Conservation (phyloP, 2,797 vertebrate species). For the Esox masquinongy region DNA sequence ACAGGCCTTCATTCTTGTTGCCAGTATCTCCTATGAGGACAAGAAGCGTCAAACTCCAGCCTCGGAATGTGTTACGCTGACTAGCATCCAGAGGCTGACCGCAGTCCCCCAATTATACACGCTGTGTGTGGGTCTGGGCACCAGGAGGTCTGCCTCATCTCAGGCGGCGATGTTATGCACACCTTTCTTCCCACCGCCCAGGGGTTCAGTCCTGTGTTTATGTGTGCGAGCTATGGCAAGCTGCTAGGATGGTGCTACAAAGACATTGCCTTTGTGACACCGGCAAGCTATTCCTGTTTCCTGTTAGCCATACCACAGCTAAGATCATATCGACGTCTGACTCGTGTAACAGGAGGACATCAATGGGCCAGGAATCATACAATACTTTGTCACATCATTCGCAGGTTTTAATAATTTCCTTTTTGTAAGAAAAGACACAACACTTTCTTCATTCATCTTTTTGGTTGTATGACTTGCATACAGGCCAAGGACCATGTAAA, state of each 20-base stretch:
- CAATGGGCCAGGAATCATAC: background rate
- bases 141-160: background rate
- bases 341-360: background rate
- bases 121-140: background rate
- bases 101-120: background rate
- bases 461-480: background rate
- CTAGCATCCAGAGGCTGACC: background rate
- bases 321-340: slow-evolving; percentile 4
- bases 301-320: background rate
- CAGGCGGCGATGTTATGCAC: background rate
- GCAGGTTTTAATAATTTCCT: background rate
- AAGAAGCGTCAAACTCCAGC: background rate
- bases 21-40: background rate
- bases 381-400: background rate
- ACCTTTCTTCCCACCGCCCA: background rate
- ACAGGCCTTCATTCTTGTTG: background rate
- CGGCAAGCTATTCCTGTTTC: background rate
- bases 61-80: background rate
- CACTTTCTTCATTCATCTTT: background rate
- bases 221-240: background rate
- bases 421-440: background rate
- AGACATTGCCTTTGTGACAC: background rate
- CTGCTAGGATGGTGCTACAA: background rate
- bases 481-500: background rate
- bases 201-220: slow-evolving; percentile 10